These are phyloP conservation scores for Akabosia matsudoensis DNA, from an alignment of 1,140 invertebrate genomes.

Conservation along the genomic window DNA sequence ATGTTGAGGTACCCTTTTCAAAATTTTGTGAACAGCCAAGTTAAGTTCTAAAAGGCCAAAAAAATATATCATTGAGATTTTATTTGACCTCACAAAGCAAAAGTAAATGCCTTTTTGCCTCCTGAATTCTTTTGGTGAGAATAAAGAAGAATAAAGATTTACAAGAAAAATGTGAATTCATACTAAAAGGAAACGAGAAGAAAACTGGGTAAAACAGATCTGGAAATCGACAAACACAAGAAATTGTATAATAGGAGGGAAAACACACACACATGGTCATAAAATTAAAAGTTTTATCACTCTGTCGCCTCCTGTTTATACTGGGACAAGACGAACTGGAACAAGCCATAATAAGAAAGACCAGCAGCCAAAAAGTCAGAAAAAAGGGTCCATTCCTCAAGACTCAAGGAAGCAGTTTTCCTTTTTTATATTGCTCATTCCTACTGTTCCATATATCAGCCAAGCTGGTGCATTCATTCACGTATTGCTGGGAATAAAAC, in stretches of 20 bases:
- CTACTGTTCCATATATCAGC: too few species aligned
- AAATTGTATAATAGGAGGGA: constrained; percentile 6
- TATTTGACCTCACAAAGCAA: constrained; percentile 17
- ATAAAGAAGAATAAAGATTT: background rate
- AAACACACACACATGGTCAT: constrained; percentile 5
- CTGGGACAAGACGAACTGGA: too few species aligned
- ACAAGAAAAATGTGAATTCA: background rate
- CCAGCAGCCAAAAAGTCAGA: background rate
- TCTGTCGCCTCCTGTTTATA: constrained; percentile 12
- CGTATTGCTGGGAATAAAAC: too few species aligned
- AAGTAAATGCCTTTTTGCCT: background rate
- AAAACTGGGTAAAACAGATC: background rate
- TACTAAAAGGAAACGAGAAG: background rate
- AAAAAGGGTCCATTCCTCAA: constrained; percentile 12
- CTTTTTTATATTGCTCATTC: too few species aligned
- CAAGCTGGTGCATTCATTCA: too few species aligned
- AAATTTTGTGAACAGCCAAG: background rate
- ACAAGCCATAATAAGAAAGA: background rate
- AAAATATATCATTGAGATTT: constrained; percentile 8
- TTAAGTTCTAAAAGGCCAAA: too few species aligned
- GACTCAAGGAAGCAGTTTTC: too few species aligned
- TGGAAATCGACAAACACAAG: background rate
- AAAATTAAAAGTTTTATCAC: constrained; percentile 25
- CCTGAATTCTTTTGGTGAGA: background rate
- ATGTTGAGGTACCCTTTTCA: background rate